phyloP scores from a whole-genome alignment of 1,140 invertebrate species.

The Cyclargus thomasi region DNA sequence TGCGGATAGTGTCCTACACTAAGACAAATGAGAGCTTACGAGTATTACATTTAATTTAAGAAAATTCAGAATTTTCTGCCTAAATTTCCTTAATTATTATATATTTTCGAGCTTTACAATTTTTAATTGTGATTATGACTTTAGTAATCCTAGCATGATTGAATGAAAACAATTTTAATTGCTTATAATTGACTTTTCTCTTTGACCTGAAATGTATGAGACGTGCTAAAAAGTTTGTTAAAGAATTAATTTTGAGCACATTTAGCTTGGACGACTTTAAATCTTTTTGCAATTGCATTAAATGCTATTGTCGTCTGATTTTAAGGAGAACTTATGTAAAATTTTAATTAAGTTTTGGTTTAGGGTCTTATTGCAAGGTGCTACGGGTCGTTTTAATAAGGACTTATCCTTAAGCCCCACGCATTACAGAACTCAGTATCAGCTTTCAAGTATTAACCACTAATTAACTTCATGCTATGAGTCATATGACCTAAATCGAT shows the following conservation, averaged over 20 bases:
- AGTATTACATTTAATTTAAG: too few species aligned
- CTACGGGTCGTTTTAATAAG: neutral
- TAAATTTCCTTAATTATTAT: too few species aligned
- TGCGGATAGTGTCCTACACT: too few species aligned
- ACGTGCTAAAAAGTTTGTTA: neutral
- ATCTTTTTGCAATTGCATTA: neutral
- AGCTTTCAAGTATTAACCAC: neutral
- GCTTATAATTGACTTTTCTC: constrained; percentile 1
- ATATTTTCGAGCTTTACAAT: too few species aligned
- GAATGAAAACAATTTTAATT: neutral
- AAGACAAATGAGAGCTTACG: too few species aligned
- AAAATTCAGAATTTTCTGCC: too few species aligned
- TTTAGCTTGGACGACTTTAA: neutral
- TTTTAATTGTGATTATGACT: too few species aligned
- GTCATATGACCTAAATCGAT: neutral
- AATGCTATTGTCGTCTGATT: neutral
- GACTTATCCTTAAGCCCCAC: neutral
- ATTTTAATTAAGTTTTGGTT: neutral
- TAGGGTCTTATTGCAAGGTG: neutral
- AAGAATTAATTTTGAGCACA: neutral
- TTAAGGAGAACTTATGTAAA: neutral
- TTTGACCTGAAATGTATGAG: neutral
- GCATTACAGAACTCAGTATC: neutral
- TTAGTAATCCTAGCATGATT: neutral
- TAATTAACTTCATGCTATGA: constrained; percentile 1